Evolutionary conservation across 2,888 invertebrate genomes (phyloP).

Genomic region (Drymonia ruficornis): DNA sequence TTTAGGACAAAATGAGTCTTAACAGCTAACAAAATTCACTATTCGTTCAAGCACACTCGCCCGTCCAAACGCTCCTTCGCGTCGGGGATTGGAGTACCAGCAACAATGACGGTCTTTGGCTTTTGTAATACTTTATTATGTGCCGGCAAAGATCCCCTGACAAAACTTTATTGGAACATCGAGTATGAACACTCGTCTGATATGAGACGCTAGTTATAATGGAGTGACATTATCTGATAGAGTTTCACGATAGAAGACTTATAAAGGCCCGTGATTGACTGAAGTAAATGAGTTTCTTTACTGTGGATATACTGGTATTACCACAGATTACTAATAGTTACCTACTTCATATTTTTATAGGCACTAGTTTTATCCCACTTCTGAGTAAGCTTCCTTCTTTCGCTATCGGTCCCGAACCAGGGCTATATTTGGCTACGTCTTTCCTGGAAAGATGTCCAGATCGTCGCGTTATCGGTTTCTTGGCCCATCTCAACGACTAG

Average conservation of each 20-base stretch:
- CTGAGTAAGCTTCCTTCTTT: too few species aligned
- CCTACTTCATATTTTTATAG: too few species aligned
- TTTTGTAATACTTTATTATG: constrained; percentile 85
- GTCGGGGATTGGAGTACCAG: constrained; percentile 80
- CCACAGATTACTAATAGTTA: too few species aligned
- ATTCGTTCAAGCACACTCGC: constrained; percentile 48
- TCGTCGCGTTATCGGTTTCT: too few species aligned
- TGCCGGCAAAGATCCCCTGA: constrained; percentile 82
- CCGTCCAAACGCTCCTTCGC: constrained; percentile 53
- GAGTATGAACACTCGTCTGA: constrained; percentile 74
- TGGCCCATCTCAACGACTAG: too few species aligned
- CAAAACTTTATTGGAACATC: constrained; percentile 84
- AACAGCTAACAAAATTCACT: too few species aligned
- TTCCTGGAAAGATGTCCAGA: too few species aligned
- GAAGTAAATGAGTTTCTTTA: constrained; percentile 29
- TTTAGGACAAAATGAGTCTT: too few species aligned
- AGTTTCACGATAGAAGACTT: constrained; percentile 45
- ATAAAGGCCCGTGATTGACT: constrained; percentile 34
- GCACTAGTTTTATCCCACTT: too few species aligned
- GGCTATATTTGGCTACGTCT: too few species aligned
- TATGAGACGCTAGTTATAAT: constrained; percentile 76
- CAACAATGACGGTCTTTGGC: constrained; percentile 85
- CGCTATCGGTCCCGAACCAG: too few species aligned
- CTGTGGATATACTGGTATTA: constrained; percentile 18
- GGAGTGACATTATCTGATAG: constrained; percentile 61